Evolutionary conservation across 2,797 vertebrate genomes (phyloP).

Genomic region (Pseudochirops cupreus): DNA sequence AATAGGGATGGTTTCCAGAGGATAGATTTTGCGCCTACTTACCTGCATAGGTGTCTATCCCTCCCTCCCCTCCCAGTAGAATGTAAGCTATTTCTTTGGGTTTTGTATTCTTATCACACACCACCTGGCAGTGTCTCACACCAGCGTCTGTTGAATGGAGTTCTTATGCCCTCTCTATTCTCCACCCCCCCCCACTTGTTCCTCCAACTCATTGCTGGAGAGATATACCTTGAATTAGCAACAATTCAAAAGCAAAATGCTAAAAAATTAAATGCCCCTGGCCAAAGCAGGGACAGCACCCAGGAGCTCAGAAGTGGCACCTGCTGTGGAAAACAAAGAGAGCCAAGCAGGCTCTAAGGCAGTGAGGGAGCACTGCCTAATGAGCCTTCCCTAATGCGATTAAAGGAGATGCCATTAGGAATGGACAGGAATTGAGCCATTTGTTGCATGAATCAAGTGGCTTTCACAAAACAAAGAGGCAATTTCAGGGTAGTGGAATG

Average conservation of each 20-base stretch:
- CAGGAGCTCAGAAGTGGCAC: neutral
- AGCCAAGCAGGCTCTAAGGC: neutral
- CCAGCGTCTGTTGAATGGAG: neutral
- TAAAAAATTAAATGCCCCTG: conserved; percentile 60
- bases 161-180: neutral
- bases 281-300: neutral
- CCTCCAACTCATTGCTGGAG: conserved; percentile 57
- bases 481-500: neutral
- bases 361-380: neutral
- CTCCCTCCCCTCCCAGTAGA: neutral
- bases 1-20: neutral
- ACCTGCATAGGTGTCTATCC: neutral
- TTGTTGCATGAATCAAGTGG: conserved; percentile 56
- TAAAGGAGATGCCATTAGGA: neutral
- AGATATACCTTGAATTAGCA: conserved; percentile 64
- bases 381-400: conserved; percentile 8
- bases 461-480: conserved; percentile 8
- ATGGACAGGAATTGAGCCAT: conserved; percentile 26
- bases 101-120: neutral
- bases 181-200: neutral
- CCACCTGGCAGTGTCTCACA: neutral
- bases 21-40: neutral
- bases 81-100: neutral
- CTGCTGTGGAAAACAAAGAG: neutral
- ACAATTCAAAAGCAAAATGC: conserved; percentile 63